Base-by-base conservation (phyloP, 2,888 invertebrate species). In the Gasteruption jaculator region DNA sequence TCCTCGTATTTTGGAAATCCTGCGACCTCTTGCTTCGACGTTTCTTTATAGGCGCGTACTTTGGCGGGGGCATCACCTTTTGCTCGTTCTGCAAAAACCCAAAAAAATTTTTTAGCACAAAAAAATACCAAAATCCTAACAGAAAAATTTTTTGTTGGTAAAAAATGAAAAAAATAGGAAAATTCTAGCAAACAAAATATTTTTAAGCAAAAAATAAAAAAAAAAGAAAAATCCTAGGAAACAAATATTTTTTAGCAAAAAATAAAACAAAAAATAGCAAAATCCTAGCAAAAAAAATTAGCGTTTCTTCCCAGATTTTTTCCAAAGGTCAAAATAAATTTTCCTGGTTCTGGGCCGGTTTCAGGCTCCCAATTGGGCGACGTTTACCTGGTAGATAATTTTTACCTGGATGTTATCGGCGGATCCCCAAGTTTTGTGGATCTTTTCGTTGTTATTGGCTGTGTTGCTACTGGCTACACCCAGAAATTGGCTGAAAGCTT, bases 341-440 rank as follows among this genome's bases (percentile, higher is more conserved):
- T n/a, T n/a, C n/a, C n/a, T n/a, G n/a, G n/a, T n/a, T n/a, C n/a
- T n/a, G n/a, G n/a, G n/a, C n/a, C n/a, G n/a, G n/a, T n/a, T n/a
- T n/a, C n/a, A n/a, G n/a, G n/a, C n/a, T n/a, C n/a, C n/a, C n/a
- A n/a, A n/a, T n/a, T n/a, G n/a, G n/a, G n/a, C n/a, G n/a, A n/a
- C n/a, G n/a, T n/a, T n/a, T n/a, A 34, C 25, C 24, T 20, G 10
- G 14, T 22, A 31, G 25, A 15, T 8, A 7, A 24, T 37, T 12
- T 15, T 15, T 65, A 78, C 78, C 68, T 86, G 85, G 52, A 92
- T 80, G 65, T 90, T 91, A 63, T 92, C 91, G 1, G 88, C 91
- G 0, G 91, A 91, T 18, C 91, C 91, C 91, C 91, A 92, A 18
- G 80, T 83, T 72, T 91, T 91, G 64, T 86, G 86, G 16, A 90